Base-by-base conservation (phyloP, 2,888 invertebrate species). In the Drosophila aldrichi region DNA sequence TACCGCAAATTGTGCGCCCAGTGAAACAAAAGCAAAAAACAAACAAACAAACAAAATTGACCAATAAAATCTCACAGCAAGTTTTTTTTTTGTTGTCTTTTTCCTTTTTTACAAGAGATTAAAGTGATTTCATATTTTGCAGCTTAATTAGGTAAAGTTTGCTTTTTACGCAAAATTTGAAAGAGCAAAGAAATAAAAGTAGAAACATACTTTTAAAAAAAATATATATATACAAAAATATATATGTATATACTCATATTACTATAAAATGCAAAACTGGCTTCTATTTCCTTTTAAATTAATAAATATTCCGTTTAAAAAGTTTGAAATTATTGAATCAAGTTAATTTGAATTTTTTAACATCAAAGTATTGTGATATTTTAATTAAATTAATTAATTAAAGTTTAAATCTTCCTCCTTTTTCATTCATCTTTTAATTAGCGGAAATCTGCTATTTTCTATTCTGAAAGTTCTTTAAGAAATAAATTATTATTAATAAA, bases 41-140 rank as follows among this genome's bases (percentile, higher is more conserved):
- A 43, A 40, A 56, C 63, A 70, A 81, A 55, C 55, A 68, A 64
- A 69, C 61, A 56, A 72, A 64, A 68, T 83, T 83, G 70, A 74
- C 83, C 80, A 82, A 85, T 70, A 79, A 81, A 79, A 71, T 84
- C 79, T 71, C 84, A 79, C 79, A 77, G 84, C 61, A 59, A 61
- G 22, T 52, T 70, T 60, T 48, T 46, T 44, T 22, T 22, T n/a
- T 40, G 40, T 40, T n/a, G 40, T 64, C 4, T 6, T 62, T 61
- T 72, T 64, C 52, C 20, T 43, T 49, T 69, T 66, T 41, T 44
- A 25, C 22, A 36, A 64, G 41, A 74, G 66, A 71, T 67, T 68
- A 68, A 46, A 56, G 55, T 62, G 51, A 64, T 77, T 75, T 74
- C 40, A 54, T 66, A 62, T 72, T 59, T 46, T 62, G 43, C 51